These are phyloP conservation scores for Smittia sp. DNA, from an alignment of 2,888 invertebrate species.

Conservation along the genomic window DNA sequence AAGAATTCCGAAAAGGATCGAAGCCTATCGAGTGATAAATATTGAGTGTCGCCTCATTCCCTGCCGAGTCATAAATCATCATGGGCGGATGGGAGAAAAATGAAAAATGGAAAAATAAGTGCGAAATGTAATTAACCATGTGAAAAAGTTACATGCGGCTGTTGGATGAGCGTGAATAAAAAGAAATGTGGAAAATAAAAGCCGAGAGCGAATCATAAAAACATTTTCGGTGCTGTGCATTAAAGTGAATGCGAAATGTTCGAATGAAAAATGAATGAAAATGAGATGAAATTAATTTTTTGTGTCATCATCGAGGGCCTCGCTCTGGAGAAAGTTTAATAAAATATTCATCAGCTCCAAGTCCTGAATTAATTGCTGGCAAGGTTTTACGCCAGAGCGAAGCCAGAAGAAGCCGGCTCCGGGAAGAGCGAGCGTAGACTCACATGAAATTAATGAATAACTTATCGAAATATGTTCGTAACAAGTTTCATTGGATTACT, in stretches of 20 bases:
- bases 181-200: constrained; percentile 3
- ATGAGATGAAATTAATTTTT: constrained; percentile 17
- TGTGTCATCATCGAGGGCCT: constrained; percentile 4
- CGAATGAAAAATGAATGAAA: not conserved
- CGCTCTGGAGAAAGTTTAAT: not conserved
- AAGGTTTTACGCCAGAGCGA: not conserved
- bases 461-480: constrained; percentile 34
- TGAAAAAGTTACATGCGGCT: constrained; percentile 30
- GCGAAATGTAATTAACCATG: constrained; percentile 40
- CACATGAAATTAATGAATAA: constrained; percentile 35
- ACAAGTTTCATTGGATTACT: constrained; percentile 35
- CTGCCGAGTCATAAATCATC: constrained; percentile 30
- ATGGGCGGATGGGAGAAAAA: constrained; percentile 8
- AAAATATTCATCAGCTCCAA: constrained; percentile 10
- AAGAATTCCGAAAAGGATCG: not conserved
- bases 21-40: not conserved
- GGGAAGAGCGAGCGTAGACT: no score
- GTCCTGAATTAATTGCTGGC: not conserved
- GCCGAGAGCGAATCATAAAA: not conserved
- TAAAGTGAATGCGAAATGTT: constrained; percentile 4
- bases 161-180: not conserved
- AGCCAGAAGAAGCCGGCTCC: not conserved
- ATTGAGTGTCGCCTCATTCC: not conserved
- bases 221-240: constrained; percentile 3
- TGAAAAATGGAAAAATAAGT: constrained; percentile 41